Percentiles rank a stretch among this genome's conserved stretches.
These are phyloP conservation scores for Eupithecia insigniata DNA, from an alignment of 2,888 invertebrate genomes.

Conservation along the genomic window DNA sequence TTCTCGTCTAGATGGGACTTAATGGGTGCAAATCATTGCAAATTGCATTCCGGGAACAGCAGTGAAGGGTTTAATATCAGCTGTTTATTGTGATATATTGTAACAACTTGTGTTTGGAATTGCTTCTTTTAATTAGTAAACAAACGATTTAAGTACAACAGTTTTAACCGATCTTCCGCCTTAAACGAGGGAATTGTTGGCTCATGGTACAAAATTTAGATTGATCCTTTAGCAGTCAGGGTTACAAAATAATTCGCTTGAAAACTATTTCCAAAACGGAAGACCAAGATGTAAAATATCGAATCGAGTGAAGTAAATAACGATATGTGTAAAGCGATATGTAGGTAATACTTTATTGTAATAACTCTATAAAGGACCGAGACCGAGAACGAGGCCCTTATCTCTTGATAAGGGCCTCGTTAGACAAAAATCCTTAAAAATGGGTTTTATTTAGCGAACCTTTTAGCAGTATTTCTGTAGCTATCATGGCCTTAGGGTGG, in stretches of 20 bases:
- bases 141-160: background rate
- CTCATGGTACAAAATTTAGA: background rate
- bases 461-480: too few species aligned
- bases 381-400: too few species aligned
- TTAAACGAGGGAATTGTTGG: background rate
- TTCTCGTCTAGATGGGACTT: slow-evolving; percentile 71
- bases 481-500: too few species aligned
- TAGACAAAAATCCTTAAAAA: too few species aligned
- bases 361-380: too few species aligned
- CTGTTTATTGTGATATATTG: slow-evolving; percentile 33
- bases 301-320: background rate
- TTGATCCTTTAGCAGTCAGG: background rate
- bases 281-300: background rate
- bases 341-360: too few species aligned
- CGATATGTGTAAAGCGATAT: too few species aligned
- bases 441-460: too few species aligned
- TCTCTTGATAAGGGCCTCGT: too few species aligned
- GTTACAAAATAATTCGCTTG: background rate
- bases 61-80: slow-evolving; percentile 66
- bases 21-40: slow-evolving; percentile 79
- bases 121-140: slow-evolving; percentile 2
- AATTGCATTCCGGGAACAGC: slow-evolving; percentile 68
- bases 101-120: slow-evolving; percentile 25
- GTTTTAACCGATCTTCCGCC: background rate
- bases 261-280: background rate